Evolutionary conservation across 2,113 vertebrate species (phyloP).

Genomic region (Etheostoma spectabile): DNA sequence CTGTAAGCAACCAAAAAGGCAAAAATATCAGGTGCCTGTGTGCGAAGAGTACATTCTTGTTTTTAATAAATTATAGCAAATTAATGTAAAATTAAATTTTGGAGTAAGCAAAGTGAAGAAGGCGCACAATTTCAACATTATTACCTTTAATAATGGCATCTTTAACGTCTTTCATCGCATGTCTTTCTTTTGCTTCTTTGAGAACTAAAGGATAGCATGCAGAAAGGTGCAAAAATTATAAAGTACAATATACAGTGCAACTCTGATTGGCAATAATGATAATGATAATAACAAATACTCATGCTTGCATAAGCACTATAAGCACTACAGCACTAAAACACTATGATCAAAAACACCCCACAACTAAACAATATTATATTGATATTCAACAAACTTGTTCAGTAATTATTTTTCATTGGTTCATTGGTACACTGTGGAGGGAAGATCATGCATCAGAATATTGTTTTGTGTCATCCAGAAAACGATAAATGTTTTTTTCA

Average conservation of each 20-base stretch:
- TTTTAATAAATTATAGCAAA: background rate
- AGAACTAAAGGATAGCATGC: slow-evolving; percentile 66
- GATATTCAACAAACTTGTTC: background rate
- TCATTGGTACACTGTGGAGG: background rate
- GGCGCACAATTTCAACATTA: background rate
- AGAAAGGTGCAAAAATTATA: slow-evolving; percentile 22
- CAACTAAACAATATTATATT: too few species aligned
- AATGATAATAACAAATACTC: slow-evolving; percentile 2
- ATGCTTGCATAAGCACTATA: slow-evolving; percentile 53
- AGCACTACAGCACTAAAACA: slow-evolving; percentile 14
- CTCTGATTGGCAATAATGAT: background rate
- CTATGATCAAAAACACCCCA: too few species aligned
- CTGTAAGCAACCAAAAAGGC: slow-evolving; percentile 50
- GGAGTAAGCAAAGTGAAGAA: background rate
- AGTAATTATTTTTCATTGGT: background rate
- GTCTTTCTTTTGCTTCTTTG: slow-evolving; percentile 67
- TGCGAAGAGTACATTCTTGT: background rate
- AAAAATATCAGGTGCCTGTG: background rate
- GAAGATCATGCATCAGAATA: background rate
- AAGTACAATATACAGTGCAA: background rate
- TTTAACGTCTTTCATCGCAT: slow-evolving; percentile 60
- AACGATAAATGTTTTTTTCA: background rate
- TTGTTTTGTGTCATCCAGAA: background rate
- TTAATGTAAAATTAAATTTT: background rate
- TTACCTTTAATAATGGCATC: slow-evolving; percentile 71